These are phyloP conservation scores for Metopolophium dirhodum DNA, from an alignment of 1,140 invertebrate species.

Conservation along the genomic window DNA sequence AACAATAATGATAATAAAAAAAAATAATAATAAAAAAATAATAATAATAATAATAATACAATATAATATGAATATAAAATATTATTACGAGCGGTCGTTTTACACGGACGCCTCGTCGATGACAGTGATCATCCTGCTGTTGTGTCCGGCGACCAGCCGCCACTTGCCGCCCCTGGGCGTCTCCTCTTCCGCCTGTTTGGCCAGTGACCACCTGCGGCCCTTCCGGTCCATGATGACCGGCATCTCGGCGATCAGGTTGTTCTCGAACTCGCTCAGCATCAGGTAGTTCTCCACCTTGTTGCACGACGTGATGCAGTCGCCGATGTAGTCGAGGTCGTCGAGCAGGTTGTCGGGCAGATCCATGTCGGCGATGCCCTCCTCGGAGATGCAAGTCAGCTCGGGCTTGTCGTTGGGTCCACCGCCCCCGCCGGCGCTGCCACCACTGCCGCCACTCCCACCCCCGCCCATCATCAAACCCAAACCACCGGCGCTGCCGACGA, in stretches of 20 bases:
- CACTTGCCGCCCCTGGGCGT: conserved; percentile 62
- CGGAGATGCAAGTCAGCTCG: conserved; percentile 85
- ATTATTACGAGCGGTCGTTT: conserved; percentile 42
- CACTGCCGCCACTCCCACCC: conserved; percentile 64
- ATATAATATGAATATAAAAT: not conserved
- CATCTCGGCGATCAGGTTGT: conserved; percentile 81
- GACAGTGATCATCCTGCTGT: conserved; percentile 74
- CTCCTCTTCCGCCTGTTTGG: conserved; percentile 63
- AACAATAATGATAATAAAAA: not conserved
- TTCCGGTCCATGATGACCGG: conserved; percentile 74
- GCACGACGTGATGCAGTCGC: conserved; percentile 86
- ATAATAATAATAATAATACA: not conserved
- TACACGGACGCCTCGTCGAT: conserved; percentile 73
- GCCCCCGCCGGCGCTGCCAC: conserved; percentile 75
- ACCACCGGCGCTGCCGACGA: conserved; percentile 86
- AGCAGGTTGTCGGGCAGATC: conserved; percentile 82
- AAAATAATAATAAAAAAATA: too few species aligned
- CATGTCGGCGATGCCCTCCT: conserved; percentile 84
- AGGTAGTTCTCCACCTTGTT: conserved; percentile 86
- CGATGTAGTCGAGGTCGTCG: conserved; percentile 81
- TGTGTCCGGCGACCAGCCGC: conserved; percentile 63
- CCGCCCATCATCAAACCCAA: conserved; percentile 63
- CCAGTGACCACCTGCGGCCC: conserved; percentile 74
- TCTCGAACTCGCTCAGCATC: conserved; percentile 86
- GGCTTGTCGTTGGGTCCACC: conserved; percentile 66